phyloP scores from a whole-genome alignment of 2,113 vertebrate species.

The human region DNA sequence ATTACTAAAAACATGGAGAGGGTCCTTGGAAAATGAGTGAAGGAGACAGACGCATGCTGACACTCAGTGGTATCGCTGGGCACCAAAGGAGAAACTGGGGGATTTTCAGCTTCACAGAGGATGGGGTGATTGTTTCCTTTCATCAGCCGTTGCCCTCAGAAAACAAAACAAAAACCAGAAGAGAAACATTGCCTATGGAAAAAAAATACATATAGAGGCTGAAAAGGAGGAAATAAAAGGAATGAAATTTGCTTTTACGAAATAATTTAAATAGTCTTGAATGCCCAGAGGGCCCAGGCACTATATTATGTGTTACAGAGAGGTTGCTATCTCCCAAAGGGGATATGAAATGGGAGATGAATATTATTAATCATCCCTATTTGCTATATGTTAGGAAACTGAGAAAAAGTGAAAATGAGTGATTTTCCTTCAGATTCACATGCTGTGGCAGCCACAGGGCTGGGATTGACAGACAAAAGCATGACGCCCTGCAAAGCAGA shows the following conservation, averaged over 20 bases:
- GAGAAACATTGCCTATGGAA: slow-evolving; percentile 39
- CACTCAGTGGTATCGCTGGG: slow-evolving; percentile 58
- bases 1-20: slow-evolving; percentile 76
- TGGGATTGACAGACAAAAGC: not conserved
- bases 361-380: slow-evolving; percentile 68
- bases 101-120: slow-evolving; percentile 76
- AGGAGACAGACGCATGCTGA: slow-evolving; percentile 73
- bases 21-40: slow-evolving; percentile 70
- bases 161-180: slow-evolving; percentile 72
- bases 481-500: not conserved
- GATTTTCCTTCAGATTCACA: slow-evolving; percentile 40
- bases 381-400: slow-evolving; percentile 63
- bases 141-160: slow-evolving; percentile 69
- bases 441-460: slow-evolving; percentile 19
- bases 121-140: slow-evolving; percentile 68
- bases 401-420: slow-evolving; percentile 58
- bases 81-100: slow-evolving; percentile 70
- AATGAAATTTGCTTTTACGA: slow-evolving; percentile 60
- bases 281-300: slow-evolving; percentile 63
- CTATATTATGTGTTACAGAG: slow-evolving; percentile 56
- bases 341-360: slow-evolving; percentile 64
- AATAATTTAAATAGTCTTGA: slow-evolving; percentile 69
- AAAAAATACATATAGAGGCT: not conserved
- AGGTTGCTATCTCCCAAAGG: slow-evolving; percentile 59
- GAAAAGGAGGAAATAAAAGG: slow-evolving; percentile 48